A percentile compares a stretch with the other conserved stretches of the same genome.
phyloP scores from a whole-genome alignment of 2,113 vertebrate species.

The Oostethus manadensis region DNA sequence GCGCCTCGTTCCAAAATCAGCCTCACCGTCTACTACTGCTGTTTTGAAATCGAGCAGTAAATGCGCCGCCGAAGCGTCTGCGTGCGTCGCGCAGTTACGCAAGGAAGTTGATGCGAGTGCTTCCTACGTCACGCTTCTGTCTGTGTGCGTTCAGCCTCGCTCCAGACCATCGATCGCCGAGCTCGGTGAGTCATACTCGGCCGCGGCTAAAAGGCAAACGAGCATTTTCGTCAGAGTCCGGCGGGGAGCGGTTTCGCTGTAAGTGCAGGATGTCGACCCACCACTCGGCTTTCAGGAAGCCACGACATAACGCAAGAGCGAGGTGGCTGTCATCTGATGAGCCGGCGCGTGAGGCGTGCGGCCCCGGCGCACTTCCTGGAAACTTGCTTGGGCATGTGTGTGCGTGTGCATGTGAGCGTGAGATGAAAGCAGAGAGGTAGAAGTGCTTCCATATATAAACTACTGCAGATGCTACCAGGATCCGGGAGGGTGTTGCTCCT shows the following conservation, averaged over 20 bases:
- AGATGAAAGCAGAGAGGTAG: constrained; percentile 40
- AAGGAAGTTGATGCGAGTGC: constrained; percentile 54
- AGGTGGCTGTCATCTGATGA: constrained; percentile 48
- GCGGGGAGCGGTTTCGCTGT: constrained; percentile 2
- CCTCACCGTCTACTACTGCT: constrained; percentile 20
- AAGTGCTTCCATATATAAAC: constrained; percentile 11
- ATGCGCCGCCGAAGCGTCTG: constrained; percentile 23
- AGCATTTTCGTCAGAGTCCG: constrained; percentile 16
- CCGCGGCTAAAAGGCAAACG: constrained; percentile 37
- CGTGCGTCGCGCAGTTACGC: constrained; percentile 39
- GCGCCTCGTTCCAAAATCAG: not conserved
- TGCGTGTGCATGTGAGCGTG: constrained; percentile 11
- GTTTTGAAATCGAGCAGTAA: constrained; percentile 47
- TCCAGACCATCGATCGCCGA: constrained; percentile 52
- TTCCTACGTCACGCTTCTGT: constrained; percentile 48
- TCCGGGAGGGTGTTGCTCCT: constrained; percentile 60
- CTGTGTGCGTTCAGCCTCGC: constrained; percentile 46
- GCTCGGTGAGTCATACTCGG: constrained; percentile 55
- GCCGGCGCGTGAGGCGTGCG: constrained; percentile 38
- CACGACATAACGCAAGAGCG: constrained; percentile 46
- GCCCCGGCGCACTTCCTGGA: constrained; percentile 61
- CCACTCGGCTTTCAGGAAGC: constrained; percentile 53
- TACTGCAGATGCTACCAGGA: constrained; percentile 65
- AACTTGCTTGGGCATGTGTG: constrained; percentile 39
- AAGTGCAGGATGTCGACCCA: constrained; percentile 13